phyloP scores from a whole-genome alignment of 2,888 invertebrate species.

The Plagiodera versicolora region DNA sequence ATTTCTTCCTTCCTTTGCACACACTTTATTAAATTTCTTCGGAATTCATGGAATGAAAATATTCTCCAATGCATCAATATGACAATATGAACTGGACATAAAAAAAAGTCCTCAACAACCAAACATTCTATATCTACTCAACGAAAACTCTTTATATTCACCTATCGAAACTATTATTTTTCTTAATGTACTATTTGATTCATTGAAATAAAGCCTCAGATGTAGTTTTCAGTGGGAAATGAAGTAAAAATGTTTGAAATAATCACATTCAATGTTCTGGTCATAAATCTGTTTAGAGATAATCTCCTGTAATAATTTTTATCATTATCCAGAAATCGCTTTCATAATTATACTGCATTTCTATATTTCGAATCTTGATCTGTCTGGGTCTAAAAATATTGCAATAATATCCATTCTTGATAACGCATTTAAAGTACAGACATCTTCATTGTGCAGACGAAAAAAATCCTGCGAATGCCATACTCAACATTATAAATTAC shows the following conservation, averaged over 20 bases:
- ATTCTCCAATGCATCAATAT: too few species aligned
- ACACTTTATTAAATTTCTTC: not conserved
- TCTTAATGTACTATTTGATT: too few species aligned
- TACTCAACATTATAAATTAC: conserved; percentile 5
- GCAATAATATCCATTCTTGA: not conserved
- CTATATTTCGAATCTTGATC: not conserved
- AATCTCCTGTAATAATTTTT: not conserved
- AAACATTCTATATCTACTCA: too few species aligned
- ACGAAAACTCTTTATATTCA: too few species aligned
- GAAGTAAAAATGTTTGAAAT: not conserved
- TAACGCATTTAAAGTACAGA: not conserved
- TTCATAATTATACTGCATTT: not conserved
- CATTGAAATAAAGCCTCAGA: too few species aligned
- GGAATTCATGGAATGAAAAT: too few species aligned
- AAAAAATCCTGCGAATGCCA: conserved; percentile 11
- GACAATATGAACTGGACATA: too few species aligned
- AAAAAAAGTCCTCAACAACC: too few species aligned
- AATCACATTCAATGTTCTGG: not conserved
- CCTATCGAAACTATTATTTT: too few species aligned
- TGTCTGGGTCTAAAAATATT: not conserved
- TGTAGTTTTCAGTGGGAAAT: too few species aligned
- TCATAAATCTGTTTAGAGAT: too few species aligned
- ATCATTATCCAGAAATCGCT: not conserved
- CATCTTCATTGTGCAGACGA: not conserved
- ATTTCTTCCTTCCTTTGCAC: conserved; percentile 12